Base-by-base conservation (phyloP, 2,797 vertebrate species). In the Ispidina lecontei region DNA sequence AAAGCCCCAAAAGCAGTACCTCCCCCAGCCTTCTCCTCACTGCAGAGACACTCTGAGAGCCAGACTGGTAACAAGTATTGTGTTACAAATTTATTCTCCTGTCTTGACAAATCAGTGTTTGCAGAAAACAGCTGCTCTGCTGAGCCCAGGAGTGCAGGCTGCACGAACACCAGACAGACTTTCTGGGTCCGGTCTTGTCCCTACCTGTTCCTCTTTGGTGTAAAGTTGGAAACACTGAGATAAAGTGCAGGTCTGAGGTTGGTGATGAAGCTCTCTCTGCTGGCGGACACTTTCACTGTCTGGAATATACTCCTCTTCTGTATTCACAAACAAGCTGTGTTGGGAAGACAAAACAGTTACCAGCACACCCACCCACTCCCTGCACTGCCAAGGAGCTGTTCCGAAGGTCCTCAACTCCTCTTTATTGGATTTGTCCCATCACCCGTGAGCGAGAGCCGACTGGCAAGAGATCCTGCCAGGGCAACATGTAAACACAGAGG, bases 221-320 rank as follows among this genome's bases (percentile, higher is more conserved):
- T 99, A 99, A 64, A 99, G 98, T 94, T 99, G 99, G 95, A 99
- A 99, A 97, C 99, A 99, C 97, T 99, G 99, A 89, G 99, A 98
- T 31, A 99, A 98, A 89, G 98, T 99, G 98, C 99, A 99, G 90
- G 98, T 98, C 96, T 99, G 99, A 19, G 99, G 99, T 96, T 99
- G 99, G 68, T 99, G 99, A 93, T 99, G 99, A 23, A 98, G 98
- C 89, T 99, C 98, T 94, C 97, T 97, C 97, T 99, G 99, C 97
- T 99, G 97, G 92, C 99, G 99, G 87, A 99, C 99, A 1, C 99
- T 99, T 96, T 99, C 99, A 0, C 99, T 98, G 73, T 99, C 99
- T 12, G 99, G 99, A 84, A 99, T 98, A 82, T 99, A 99, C 91
- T 99, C 99, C 67, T 99, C 99, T 95, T 99, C 99, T 0, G 98